phyloP scores from a whole-genome alignment of 2,797 vertebrate species.

The Acipenser transmontanus region DNA sequence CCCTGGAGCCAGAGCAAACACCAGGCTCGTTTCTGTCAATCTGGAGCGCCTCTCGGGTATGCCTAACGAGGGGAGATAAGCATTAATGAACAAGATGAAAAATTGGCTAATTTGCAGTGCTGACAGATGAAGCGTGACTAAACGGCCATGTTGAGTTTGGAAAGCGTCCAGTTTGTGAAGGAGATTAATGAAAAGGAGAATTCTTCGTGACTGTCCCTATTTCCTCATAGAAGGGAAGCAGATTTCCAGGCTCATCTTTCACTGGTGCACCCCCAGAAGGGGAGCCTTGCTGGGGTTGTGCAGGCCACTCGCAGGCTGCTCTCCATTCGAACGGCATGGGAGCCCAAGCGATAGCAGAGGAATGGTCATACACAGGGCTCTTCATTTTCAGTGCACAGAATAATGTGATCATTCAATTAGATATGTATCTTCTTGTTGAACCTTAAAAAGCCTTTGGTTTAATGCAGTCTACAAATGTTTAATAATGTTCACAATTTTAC shows the following conservation, averaged over 20 bases:
- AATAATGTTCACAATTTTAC: too few species aligned
- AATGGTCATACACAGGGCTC: too few species aligned
- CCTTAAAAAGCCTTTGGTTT: too few species aligned
- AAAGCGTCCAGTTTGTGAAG: slow-evolving; percentile 6
- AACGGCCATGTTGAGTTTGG: slow-evolving; percentile 21
- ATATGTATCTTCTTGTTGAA: too few species aligned
- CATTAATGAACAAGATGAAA: slow-evolving; percentile 39
- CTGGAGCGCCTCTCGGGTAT: slow-evolving; percentile 22
- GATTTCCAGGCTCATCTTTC: neutral
- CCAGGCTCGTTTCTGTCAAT: slow-evolving; percentile 13
- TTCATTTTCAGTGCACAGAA: too few species aligned
- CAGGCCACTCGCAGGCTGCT: too few species aligned
- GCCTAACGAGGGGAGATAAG: slow-evolving; percentile 25
- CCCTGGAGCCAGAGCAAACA: slow-evolving; percentile 6
- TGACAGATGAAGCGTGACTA: slow-evolving; percentile 34
- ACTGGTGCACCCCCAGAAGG: too few species aligned
- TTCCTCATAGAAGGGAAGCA: slow-evolving; percentile 23
- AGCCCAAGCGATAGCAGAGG: too few species aligned
- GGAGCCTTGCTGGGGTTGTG: too few species aligned
- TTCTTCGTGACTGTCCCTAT: slow-evolving; percentile 31
- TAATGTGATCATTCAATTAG: too few species aligned
- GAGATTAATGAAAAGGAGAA: slow-evolving; percentile 51
- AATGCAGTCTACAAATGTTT: too few species aligned
- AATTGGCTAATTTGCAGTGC: slow-evolving; percentile 32
- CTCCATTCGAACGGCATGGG: too few species aligned